Evolutionary conservation across 2,113 vertebrate species (phyloP).

Genomic region (Bos indicus): DNA sequence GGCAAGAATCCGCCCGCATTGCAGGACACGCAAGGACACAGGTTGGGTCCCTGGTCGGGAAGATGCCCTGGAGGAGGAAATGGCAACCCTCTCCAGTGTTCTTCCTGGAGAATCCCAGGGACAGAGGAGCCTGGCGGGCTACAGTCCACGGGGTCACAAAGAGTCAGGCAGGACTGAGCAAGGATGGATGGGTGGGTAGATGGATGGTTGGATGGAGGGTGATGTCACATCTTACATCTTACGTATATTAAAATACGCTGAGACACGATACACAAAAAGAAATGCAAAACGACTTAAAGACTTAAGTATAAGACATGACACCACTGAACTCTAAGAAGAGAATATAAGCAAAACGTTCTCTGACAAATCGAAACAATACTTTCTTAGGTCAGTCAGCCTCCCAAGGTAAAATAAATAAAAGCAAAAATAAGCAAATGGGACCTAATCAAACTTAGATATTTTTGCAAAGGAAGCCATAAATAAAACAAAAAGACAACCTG

Average conservation of each 20-base stretch:
- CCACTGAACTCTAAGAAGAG: neutral
- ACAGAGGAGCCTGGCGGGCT: neutral
- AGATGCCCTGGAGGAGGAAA: neutral
- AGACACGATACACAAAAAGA: neutral
- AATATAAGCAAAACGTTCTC: neutral
- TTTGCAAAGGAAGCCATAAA: neutral
- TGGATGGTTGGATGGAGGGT: neutral
- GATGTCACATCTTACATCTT: neutral
- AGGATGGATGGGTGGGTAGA: neutral
- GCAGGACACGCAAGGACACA: fast-evolving
- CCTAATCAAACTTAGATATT: neutral
- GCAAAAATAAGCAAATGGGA: neutral
- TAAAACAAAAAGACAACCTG: neutral
- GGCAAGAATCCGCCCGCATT: neutral
- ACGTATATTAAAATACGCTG: neutral
- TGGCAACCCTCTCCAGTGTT: neutral
- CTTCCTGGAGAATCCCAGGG: neutral
- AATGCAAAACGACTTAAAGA: neutral
- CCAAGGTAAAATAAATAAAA: neutral
- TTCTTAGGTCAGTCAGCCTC: neutral
- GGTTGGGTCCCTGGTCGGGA: neutral
- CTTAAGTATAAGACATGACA: neutral
- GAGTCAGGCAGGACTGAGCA: neutral
- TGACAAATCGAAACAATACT: neutral
- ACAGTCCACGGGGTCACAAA: neutral